These are phyloP conservation scores for Theodoxus fluviatilis DNA, from an alignment of 2,888 invertebrate genomes.

Conservation along the genomic window DNA sequence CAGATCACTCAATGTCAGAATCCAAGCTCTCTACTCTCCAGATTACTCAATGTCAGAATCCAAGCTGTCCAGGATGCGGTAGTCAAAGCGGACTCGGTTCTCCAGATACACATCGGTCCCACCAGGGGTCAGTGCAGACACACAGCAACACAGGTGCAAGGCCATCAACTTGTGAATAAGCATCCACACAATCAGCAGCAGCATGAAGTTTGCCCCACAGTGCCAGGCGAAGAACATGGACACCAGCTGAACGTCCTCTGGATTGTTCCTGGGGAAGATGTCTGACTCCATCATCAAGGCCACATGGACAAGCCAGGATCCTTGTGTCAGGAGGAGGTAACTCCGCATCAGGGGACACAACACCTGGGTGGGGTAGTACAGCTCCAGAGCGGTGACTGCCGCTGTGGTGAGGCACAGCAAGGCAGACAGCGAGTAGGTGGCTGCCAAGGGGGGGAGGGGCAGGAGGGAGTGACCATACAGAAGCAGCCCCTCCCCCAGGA, in stretches of 20 bases:
- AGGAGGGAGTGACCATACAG: conserved; percentile 24
- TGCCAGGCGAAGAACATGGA: conserved; percentile 35
- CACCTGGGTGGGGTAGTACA: conserved; percentile 28
- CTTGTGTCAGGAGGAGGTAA: conserved; percentile 30
- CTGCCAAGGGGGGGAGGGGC: conserved; percentile 20
- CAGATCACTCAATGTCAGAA: too few relatives aligned
- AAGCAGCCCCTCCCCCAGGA: conserved; percentile 31
- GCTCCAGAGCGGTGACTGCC: conserved; percentile 27
- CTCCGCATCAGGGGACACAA: conserved; percentile 30
- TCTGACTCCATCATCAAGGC: conserved; percentile 23
- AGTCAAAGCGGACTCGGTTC: conserved; percentile 36
- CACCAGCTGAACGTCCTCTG: conserved; percentile 24
- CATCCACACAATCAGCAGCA: conserved; percentile 32
- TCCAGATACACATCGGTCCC: conserved; percentile 31
- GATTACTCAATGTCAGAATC: conserved; percentile 34
- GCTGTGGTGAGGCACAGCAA: conserved; percentile 24
- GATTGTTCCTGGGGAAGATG: background rate
- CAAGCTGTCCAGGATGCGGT: conserved; percentile 32
- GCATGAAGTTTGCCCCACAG: conserved; percentile 30
- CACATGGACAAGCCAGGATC: conserved; percentile 34
- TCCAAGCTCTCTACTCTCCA: background rate
- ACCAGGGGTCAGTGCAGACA: conserved; percentile 22
- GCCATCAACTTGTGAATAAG: conserved; percentile 28
- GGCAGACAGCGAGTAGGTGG: conserved; percentile 25
- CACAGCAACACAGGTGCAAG: conserved; percentile 30